These are phyloP conservation scores for Sinocyclocheilus anophthalmus DNA, from an alignment of 2,113 vertebrate species.

Conservation along the genomic window DNA sequence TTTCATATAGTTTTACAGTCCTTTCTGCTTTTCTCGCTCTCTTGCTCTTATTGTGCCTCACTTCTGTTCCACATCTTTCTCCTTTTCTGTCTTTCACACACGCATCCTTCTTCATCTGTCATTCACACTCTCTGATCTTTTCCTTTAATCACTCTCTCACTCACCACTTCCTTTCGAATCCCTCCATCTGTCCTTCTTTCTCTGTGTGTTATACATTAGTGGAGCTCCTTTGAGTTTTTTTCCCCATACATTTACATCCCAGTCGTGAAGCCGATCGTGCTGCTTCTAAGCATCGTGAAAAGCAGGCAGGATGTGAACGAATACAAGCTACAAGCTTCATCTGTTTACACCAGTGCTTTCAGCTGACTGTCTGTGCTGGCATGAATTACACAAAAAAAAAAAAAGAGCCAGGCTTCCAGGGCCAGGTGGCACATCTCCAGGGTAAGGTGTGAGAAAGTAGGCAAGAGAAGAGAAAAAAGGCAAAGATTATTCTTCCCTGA, in stretches of 20 bases:
- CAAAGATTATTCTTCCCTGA: conserved; percentile 21
- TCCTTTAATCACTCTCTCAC: conserved; percentile 18
- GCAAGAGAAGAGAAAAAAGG: conserved; percentile 17
- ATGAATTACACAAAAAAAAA: neutral
- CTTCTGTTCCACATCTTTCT: conserved; percentile 44
- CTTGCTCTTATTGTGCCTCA: neutral
- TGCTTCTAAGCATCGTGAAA: neutral
- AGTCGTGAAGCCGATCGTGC: neutral
- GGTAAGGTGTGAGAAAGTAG: neutral
- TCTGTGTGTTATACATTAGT: conserved; percentile 32
- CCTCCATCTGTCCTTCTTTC: conserved; percentile 35
- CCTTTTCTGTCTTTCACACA: conserved; percentile 48
- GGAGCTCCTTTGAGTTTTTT: conserved; percentile 9
- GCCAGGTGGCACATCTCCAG: conserved; percentile 4
- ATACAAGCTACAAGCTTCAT: conserved; percentile 8
- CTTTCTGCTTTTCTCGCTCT: conserved; percentile 38
- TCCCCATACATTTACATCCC: neutral
- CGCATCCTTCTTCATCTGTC: conserved; percentile 54
- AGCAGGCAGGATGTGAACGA: neutral
- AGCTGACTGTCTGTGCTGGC: conserved; percentile 22
- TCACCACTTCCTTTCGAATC: conserved; percentile 21
- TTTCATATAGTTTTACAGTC: conserved; percentile 61
- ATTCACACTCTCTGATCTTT: conserved; percentile 45
- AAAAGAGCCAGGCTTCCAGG: neutral
- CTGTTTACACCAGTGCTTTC: conserved; percentile 9